phyloP scores from a whole-genome alignment of 2,888 invertebrate species.

The Stenoptilia bipunctidactyla region DNA sequence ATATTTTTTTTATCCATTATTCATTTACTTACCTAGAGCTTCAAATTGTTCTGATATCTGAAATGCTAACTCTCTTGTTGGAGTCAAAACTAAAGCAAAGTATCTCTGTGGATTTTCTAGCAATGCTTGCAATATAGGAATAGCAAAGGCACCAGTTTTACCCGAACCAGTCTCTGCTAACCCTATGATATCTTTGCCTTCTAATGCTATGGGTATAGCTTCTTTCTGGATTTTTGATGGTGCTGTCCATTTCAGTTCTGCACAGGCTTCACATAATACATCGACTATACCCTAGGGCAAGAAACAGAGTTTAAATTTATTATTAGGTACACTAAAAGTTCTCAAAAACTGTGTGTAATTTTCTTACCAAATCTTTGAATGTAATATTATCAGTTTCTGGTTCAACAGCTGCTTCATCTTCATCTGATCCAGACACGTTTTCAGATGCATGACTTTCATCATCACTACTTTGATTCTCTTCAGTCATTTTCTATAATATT shows the following conservation, averaged over 20 bases:
- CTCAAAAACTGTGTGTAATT: no score
- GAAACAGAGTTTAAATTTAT: no score
- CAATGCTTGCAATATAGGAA: conserved; percentile 94
- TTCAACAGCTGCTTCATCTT: conserved; percentile 19
- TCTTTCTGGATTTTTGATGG: conserved; percentile 97
- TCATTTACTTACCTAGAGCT: conserved; percentile 81
- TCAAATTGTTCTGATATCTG: conserved; percentile 99
- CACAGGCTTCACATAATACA: conserved; percentile 90
- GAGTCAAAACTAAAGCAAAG: conserved; percentile 93
- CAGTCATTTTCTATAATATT: conserved; percentile 32
- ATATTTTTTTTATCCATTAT: not conserved
- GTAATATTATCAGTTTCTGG: conserved; percentile 43
- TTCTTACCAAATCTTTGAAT: conserved; percentile 58
- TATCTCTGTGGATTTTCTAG: conserved; percentile 93
- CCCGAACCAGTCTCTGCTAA: conserved; percentile 91
- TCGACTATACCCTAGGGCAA: conserved; percentile 94
- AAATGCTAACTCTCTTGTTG: conserved; percentile 97
- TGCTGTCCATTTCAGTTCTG: conserved; percentile 91
- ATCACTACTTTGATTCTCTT: conserved; percentile 34
- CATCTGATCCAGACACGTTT: conserved; percentile 8
- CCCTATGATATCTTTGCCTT: conserved; percentile 79
- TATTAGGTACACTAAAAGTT: no score
- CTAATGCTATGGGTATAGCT: conserved; percentile 90
- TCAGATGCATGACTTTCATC: conserved; percentile 27
- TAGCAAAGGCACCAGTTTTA: conserved; percentile 97